Evolutionary conservation across 2,888 invertebrate genomes (phyloP).

Genomic region (Cheilosia impressa): DNA sequence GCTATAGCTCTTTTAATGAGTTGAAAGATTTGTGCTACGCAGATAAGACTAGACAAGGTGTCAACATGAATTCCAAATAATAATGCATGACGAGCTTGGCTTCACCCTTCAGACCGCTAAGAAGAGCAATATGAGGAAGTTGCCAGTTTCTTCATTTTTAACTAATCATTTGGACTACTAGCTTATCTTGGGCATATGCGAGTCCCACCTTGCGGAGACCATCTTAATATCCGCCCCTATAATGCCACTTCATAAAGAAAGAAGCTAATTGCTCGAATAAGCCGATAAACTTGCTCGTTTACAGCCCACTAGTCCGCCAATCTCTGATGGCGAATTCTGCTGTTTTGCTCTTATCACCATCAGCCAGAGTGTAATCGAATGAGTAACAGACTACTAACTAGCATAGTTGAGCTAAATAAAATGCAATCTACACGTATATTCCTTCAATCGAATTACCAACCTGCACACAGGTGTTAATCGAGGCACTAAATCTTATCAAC

Average conservation of each 20-base stretch:
- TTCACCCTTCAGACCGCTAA: too few relatives aligned
- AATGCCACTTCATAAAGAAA: not conserved
- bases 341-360: not conserved
- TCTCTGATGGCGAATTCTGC: not conserved
- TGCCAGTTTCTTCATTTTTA: not conserved
- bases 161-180: not conserved
- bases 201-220: not conserved
- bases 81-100: too few relatives aligned
- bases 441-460: conserved; percentile 23
- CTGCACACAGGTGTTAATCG: conserved; percentile 56
- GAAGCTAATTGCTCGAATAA: not conserved
- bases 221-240: not conserved
- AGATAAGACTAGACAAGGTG: too few relatives aligned
- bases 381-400: not conserved
- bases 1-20: too few relatives aligned
- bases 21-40: too few relatives aligned
- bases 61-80: too few relatives aligned
- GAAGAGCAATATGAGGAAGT: too few relatives aligned
- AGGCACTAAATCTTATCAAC: conserved; percentile 38
- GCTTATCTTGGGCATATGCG: not conserved
- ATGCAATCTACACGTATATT: conserved; percentile 47
- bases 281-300: not conserved
- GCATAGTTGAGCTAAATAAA: not conserved
- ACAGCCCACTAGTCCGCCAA: not conserved
- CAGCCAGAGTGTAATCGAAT: not conserved